Conservation (phyloP, 1,140 invertebrate genomes). For the Diorhabda sublineata region DNA sequence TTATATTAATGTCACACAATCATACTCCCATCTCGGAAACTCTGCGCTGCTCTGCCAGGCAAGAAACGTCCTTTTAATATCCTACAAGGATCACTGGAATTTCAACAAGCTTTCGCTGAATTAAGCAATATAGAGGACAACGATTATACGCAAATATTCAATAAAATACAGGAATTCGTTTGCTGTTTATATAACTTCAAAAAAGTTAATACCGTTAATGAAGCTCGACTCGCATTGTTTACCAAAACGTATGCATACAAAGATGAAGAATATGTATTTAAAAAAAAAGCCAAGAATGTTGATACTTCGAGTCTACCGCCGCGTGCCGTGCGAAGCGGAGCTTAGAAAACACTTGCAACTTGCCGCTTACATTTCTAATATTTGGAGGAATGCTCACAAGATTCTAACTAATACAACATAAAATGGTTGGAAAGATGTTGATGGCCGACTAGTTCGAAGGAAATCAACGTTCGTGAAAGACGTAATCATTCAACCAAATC, state of each 20-base stretch:
- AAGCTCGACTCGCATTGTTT: not conserved
- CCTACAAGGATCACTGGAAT: constrained; percentile 1
- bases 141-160: constrained; percentile 2
- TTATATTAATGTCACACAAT: not conserved
- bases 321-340: not conserved
- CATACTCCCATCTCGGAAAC: not conserved
- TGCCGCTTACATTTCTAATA: constrained; percentile 9
- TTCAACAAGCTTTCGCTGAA: constrained; percentile 4
- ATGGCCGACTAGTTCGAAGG: too few species aligned
- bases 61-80: constrained; percentile 2
- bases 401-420: not conserved
- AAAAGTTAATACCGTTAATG: constrained; percentile 1
- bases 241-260: too few species aligned
- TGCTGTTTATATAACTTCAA: not conserved
- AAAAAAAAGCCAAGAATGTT: too few species aligned
- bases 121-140: constrained; percentile 4
- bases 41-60: constrained; percentile 1
- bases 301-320: too few species aligned
- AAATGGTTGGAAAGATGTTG: too few species aligned
- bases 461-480: too few species aligned
- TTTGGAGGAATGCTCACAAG: constrained; percentile 7
- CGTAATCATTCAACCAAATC: too few species aligned
- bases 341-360: not conserved
- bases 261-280: too few species aligned
- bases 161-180: constrained; percentile 4